These are phyloP conservation scores for Pristionchus pacificus DNA, from an alignment of 1,140 invertebrate genomes.

Conservation along the genomic window DNA sequence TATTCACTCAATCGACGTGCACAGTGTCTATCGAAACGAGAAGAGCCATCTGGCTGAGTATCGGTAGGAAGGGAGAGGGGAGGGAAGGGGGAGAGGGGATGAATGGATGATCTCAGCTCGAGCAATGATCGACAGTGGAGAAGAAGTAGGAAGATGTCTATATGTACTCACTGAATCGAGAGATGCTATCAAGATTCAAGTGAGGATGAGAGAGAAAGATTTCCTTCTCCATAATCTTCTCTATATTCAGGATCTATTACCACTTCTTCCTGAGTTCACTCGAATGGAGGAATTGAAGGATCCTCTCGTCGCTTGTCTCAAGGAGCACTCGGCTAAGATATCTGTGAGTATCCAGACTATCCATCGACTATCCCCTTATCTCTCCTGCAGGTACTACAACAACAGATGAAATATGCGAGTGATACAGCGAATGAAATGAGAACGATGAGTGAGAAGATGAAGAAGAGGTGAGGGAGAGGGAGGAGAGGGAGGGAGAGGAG, in stretches of 20 bases:
- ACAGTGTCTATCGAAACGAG: too few relatives aligned
- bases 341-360: slow-evolving; percentile 22
- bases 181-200: slow-evolving; percentile 73
- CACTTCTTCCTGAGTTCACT: slow-evolving; percentile 94
- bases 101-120: background rate
- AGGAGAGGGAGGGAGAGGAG: background rate
- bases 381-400: slow-evolving; percentile 8
- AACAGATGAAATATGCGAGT: slow-evolving; percentile 77
- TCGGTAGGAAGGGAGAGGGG: slow-evolving; percentile 65
- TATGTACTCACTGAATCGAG: slow-evolving; percentile 78
- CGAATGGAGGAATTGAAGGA: slow-evolving; percentile 92
- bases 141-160: slow-evolving; percentile 26
- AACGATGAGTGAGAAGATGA: slow-evolving; percentile 68
- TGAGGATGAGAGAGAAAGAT: too few relatives aligned
- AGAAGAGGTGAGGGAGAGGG: slow-evolving; percentile 25
- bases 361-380: too few relatives aligned
- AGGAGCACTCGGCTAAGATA: slow-evolving; percentile 32
- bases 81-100: background rate
- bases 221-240: background rate
- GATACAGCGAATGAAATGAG: slow-evolving; percentile 79
- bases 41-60: slow-evolving; percentile 75
- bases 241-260: slow-evolving; percentile 78
- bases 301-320: slow-evolving; percentile 31
- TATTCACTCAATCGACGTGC: too few relatives aligned
- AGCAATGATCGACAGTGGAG: slow-evolving; percentile 23